Evolutionary conservation across 2,113 vertebrate genomes (phyloP).

Genomic region (Chaetodon auriga): DNA sequence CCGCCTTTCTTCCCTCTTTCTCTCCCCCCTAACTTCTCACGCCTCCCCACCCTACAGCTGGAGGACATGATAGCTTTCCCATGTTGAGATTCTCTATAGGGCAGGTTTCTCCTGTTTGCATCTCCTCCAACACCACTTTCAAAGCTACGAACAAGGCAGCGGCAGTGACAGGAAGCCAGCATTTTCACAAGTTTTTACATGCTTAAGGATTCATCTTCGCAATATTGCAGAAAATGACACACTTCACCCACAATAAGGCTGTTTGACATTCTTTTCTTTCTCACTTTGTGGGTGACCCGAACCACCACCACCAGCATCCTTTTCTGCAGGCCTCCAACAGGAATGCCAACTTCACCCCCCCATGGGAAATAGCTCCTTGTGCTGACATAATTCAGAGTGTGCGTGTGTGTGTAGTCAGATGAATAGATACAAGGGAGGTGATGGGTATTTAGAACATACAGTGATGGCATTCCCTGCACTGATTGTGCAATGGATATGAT

Average conservation of each 20-base stretch:
- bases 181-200: background rate
- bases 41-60: conserved; percentile 78
- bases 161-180: background rate
- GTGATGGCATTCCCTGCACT: conserved; percentile 56
- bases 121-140: conserved; percentile 29
- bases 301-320: conserved; percentile 22
- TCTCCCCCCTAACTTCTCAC: conserved; percentile 61
- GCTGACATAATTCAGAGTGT: conserved; percentile 49
- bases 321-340: conserved; percentile 52
- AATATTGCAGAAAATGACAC: conserved; percentile 10
- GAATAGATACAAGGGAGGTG: conserved; percentile 49
- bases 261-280: conserved; percentile 10
- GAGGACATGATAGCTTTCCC: conserved; percentile 78
- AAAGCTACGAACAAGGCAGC: background rate
- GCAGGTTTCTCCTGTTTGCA: conserved; percentile 71
- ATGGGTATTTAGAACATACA: conserved; percentile 59
- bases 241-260: background rate
- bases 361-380: conserved; percentile 59
- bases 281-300: conserved; percentile 30
- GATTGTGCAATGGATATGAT: conserved; percentile 62
- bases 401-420: conserved; percentile 6
- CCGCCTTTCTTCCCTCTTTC: conserved; percentile 53
- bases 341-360: conserved; percentile 52
- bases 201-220: background rate
- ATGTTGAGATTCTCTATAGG: conserved; percentile 70